phyloP scores from a whole-genome alignment of 2,113 vertebrate genomes.

The Podarcis muralis region DNA sequence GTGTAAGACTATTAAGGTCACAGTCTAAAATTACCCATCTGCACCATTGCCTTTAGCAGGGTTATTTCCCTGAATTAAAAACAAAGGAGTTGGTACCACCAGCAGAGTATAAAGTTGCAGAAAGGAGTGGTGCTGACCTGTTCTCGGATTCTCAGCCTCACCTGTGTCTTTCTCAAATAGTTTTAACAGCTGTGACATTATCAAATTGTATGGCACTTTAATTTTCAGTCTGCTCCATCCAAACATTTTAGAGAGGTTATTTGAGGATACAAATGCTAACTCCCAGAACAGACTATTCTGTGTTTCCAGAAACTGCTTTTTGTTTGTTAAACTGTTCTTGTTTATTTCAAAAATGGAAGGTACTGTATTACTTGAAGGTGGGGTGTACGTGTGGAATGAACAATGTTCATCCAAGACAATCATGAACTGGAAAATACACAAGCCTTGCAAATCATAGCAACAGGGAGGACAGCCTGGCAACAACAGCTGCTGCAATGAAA shows the following conservation, averaged over 20 bases:
- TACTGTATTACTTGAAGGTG: slow-evolving; percentile 57
- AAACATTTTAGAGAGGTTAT: background rate
- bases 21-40: background rate
- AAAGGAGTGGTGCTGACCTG: background rate
- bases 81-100: background rate
- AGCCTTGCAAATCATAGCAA: slow-evolving; percentile 61
- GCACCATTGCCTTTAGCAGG: background rate
- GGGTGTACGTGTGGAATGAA: slow-evolving; percentile 47
- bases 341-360: slow-evolving; percentile 62
- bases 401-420: slow-evolving; percentile 59
- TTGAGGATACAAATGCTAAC: slow-evolving; percentile 51
- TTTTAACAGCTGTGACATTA: background rate
- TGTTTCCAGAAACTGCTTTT: slow-evolving; percentile 59
- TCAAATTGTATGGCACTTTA: background rate
- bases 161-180: background rate
- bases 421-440: slow-evolving; percentile 49
- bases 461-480: slow-evolving; percentile 55
- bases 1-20: background rate
- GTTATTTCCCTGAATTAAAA: background rate
- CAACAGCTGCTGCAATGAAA: slow-evolving; percentile 46
- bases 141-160: background rate
- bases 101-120: background rate
- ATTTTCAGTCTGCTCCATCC: background rate
- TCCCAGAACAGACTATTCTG: slow-evolving; percentile 15
- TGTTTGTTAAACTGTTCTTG: slow-evolving; percentile 44